A percentile compares a stretch with the other conserved stretches of the same genome.
Evolutionary conservation across 2,888 invertebrate species (phyloP).

Genomic region (Mythimna lalbum): DNA sequence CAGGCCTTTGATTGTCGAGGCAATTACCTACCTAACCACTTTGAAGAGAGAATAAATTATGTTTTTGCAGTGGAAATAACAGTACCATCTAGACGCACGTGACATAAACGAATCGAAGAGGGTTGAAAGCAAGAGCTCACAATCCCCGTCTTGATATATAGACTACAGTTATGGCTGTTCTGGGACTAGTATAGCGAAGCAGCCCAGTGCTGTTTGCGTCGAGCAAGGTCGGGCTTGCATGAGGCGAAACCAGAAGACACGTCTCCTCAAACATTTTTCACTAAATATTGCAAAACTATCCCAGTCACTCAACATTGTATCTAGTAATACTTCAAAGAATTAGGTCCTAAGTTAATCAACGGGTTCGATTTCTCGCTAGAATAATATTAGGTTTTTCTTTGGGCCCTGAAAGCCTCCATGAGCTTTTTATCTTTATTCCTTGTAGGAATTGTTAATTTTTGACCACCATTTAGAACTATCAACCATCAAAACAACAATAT

Average conservation of each 20-base stretch:
- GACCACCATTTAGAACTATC: background rate
- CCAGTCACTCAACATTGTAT: background rate
- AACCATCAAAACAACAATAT: background rate
- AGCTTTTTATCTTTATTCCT: too few relatives aligned
- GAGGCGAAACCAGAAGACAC: background rate
- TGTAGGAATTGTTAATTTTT: background rate
- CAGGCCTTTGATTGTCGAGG: background rate
- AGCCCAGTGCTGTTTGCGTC: background rate
- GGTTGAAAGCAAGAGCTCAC: constrained; percentile 16
- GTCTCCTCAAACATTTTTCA: background rate
- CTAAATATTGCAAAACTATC: constrained; percentile 2
- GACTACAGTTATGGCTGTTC: constrained; percentile 5
- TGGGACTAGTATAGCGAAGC: constrained; percentile 17
- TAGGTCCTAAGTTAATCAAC: too few relatives aligned
- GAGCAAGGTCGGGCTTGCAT: constrained; percentile 1
- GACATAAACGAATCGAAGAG: constrained; percentile 19
- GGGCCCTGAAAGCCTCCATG: too few relatives aligned
- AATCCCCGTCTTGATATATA: constrained; percentile 19
- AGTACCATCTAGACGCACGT: constrained; percentile 28
- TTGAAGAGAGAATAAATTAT: background rate
- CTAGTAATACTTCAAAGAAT: too few relatives aligned
- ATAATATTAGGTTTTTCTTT: too few relatives aligned
- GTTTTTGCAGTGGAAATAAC: background rate
- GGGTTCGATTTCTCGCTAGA: too few relatives aligned
- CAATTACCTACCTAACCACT: background rate